Evolutionary conservation across 2,888 invertebrate species (phyloP).

Genomic region (Amiota communis): DNA sequence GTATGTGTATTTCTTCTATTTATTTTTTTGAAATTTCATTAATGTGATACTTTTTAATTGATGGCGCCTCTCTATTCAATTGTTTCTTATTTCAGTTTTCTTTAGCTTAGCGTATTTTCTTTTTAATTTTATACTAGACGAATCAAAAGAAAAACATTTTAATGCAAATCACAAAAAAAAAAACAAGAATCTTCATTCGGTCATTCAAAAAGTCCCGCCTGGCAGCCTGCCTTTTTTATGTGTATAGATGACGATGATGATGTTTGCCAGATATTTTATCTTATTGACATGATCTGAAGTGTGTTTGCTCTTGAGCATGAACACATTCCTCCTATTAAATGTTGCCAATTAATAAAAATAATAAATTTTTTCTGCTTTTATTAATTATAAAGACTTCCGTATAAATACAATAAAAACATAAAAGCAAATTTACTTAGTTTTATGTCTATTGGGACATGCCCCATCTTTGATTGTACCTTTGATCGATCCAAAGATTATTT

Average conservation of each 20-base stretch:
- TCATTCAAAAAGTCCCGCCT: not conserved
- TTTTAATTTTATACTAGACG: not conserved
- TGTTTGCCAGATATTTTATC: slow-evolving; percentile 18
- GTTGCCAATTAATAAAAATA: slow-evolving; percentile 25
- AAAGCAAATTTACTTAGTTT: too few relatives aligned
- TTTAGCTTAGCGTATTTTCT: not conserved
- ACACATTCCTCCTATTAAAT: slow-evolving; percentile 3
- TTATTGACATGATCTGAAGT: slow-evolving; percentile 22
- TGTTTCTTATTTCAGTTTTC: not conserved
- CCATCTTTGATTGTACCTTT: not conserved
- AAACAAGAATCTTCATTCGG: not conserved
- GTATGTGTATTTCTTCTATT: too few relatives aligned
- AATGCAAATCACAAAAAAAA: slow-evolving; percentile 8
- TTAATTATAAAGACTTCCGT: not conserved
- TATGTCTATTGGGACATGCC: too few relatives aligned
- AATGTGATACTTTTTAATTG: slow-evolving; percentile 52
- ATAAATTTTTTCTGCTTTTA: not conserved
- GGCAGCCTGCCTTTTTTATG: not conserved
- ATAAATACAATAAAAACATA: slow-evolving; percentile 20
- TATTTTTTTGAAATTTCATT: slow-evolving; percentile 30
- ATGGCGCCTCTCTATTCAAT: slow-evolving; percentile 53
- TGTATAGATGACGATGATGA: not conserved
- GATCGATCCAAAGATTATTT: not conserved
- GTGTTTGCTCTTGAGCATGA: slow-evolving; percentile 28
- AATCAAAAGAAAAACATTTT: not conserved